These are phyloP conservation scores for Sebastes taczanowskii DNA, from an alignment of 2,797 vertebrate species.

Conservation along the genomic window DNA sequence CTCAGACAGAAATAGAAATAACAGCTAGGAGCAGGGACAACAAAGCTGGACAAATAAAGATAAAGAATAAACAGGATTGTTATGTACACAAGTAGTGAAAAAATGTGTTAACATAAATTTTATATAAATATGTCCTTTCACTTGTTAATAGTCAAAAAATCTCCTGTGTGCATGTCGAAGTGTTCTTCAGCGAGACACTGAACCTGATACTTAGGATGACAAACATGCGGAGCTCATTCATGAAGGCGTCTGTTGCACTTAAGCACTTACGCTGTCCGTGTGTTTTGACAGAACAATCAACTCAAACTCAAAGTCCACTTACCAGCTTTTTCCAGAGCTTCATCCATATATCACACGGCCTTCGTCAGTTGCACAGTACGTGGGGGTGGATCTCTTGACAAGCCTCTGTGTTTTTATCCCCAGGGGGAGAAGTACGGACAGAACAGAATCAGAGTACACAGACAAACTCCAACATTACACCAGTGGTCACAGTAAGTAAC, in stretches of 20 bases:
- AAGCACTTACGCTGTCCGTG: not conserved
- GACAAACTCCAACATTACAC: slow-evolving; percentile 98
- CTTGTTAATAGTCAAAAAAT: too few relatives aligned
- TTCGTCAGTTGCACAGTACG: not conserved
- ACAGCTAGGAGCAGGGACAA: too few relatives aligned
- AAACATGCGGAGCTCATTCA: too few relatives aligned
- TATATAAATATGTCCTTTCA: too few relatives aligned
- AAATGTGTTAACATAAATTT: too few relatives aligned
- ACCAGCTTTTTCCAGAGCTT: not conserved
- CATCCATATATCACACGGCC: not conserved
- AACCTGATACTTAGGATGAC: not conserved
- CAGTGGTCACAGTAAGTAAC: slow-evolving; percentile 95
- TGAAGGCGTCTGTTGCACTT: too few relatives aligned
- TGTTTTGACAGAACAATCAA: not conserved
- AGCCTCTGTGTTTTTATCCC: slow-evolving; percentile 63
- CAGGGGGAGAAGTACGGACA: slow-evolving; percentile 91
- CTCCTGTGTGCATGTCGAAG: too few relatives aligned
- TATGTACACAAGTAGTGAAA: too few relatives aligned
- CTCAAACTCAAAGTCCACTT: not conserved
- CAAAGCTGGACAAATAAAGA: too few relatives aligned
- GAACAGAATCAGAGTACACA: slow-evolving; percentile 93
- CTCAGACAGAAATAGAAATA: too few relatives aligned
- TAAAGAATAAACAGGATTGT: too few relatives aligned
- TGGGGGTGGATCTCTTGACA: not conserved
- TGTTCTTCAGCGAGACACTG: not conserved